Conservation (phyloP, 2,797 vertebrate species). For the Novumbra hubbsi region DNA sequence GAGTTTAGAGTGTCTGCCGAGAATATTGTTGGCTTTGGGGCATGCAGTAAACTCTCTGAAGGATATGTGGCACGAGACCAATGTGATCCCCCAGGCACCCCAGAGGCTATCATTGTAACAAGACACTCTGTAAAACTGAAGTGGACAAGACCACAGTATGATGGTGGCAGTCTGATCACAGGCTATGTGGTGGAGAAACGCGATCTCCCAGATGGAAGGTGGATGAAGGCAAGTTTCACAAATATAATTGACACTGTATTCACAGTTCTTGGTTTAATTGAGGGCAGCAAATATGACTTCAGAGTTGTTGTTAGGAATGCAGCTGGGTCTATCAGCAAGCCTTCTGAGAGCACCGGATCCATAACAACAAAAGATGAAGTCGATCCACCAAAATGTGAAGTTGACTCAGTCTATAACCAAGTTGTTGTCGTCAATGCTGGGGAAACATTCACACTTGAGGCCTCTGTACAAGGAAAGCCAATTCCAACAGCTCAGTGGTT, state of each 20-base stretch:
- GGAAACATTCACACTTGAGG: constrained; percentile 91
- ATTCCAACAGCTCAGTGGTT: constrained; percentile 93
- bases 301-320: constrained; percentile 96
- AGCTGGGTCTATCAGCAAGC: constrained; percentile 91
- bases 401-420: constrained; percentile 92
- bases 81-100: constrained; percentile 92
- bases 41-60: constrained; percentile 94
- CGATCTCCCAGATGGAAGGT: constrained; percentile 94
- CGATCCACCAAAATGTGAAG: constrained; percentile 89
- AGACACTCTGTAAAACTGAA: constrained; percentile 90
- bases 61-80: constrained; percentile 92
- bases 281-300: constrained; percentile 95
- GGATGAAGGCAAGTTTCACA: constrained; percentile 99
- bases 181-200: constrained; percentile 96
- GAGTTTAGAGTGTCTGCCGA: constrained; percentile 96
- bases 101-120: constrained; percentile 89
- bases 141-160: constrained; percentile 91
- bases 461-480: constrained; percentile 91
- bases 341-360: constrained; percentile 92
- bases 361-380: constrained; percentile 97
- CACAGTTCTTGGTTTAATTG: constrained; percentile 88
- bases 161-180: constrained; percentile 93
- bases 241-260: constrained; percentile 92
- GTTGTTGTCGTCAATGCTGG: constrained; percentile 91
- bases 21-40: constrained; percentile 96